phyloP scores from a whole-genome alignment of 2,113 vertebrate species.

The Microcebus ravelobensis region DNA sequence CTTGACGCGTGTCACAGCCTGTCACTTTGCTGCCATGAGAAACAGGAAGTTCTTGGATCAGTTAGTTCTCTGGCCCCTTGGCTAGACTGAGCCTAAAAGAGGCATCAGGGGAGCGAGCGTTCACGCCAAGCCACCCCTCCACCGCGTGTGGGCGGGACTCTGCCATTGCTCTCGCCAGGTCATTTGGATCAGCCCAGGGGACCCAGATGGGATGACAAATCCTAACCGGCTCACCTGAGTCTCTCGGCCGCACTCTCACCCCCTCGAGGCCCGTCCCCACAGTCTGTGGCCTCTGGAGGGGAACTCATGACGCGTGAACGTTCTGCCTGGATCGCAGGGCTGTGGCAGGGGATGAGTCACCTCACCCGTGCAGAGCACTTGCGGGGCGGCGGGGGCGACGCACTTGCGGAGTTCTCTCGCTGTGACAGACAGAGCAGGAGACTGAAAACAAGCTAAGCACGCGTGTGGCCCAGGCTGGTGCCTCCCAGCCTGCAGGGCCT shows the following conservation, averaged over 20 bases:
- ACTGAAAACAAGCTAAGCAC: neutral
- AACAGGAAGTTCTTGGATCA: neutral
- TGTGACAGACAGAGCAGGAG: constrained; percentile 40
- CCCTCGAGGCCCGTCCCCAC: neutral
- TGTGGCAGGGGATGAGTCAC: constrained; percentile 68
- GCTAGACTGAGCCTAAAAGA: neutral
- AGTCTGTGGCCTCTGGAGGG: constrained; percentile 32
- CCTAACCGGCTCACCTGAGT: neutral
- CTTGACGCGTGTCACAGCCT: neutral
- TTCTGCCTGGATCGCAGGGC: constrained; percentile 48
- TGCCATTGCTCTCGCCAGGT: neutral
- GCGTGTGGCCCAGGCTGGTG: rapidly evolving
- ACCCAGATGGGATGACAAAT: rapidly evolving
- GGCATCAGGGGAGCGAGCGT: neutral
- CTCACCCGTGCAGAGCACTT: constrained; percentile 49
- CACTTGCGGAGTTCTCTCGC: constrained; percentile 47
- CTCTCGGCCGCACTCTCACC: neutral
- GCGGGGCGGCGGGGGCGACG: constrained; percentile 19
- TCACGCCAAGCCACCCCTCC: no score
- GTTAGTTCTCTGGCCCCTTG: rapidly evolving
- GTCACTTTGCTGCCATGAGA: neutral
- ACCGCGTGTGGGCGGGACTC: rapidly evolving
- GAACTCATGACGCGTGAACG: neutral
- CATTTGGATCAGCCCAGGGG: no score
- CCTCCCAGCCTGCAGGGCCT: neutral